These are phyloP conservation scores for Enteromius mattozi DNA, from an alignment of 2,797 vertebrate species.

Conservation along the genomic window DNA sequence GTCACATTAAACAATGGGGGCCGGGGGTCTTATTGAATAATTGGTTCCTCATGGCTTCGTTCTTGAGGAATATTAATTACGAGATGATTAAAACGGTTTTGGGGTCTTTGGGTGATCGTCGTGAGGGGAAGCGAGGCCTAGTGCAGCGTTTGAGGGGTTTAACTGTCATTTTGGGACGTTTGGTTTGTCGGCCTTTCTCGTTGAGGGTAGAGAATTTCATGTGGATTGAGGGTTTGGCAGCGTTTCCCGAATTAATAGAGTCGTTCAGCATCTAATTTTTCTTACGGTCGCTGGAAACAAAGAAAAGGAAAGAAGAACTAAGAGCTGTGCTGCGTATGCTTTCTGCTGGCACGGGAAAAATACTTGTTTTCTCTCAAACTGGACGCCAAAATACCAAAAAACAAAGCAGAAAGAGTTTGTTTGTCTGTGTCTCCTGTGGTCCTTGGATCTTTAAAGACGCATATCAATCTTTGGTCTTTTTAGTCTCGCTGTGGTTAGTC, in stretches of 20 bases:
- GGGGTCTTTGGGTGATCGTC: conserved; percentile 62
- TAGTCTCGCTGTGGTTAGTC: conserved; percentile 21
- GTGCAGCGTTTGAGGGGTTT: conserved; percentile 67
- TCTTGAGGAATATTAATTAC: conserved; percentile 79
- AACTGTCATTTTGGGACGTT: conserved; percentile 60
- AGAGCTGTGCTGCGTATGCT: conserved; percentile 52
- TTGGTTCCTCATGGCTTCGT: conserved; percentile 79
- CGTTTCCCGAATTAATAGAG: conserved; percentile 52
- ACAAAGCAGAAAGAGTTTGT: conserved; percentile 24
- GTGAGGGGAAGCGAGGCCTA: conserved; percentile 68
- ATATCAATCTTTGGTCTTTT: conserved; percentile 27
- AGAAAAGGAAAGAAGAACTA: conserved; percentile 27
- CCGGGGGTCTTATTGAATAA: conserved; percentile 76
- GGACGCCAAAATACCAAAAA: conserved; percentile 31
- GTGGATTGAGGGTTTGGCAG: conserved; percentile 47
- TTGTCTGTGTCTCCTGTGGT: conserved; percentile 39
- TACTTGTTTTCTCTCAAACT: conserved; percentile 30
- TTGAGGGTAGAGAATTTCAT: conserved; percentile 27
- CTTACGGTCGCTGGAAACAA: conserved; percentile 23
- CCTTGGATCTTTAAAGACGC: conserved; percentile 10
- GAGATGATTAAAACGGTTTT: conserved; percentile 71
- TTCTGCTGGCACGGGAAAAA: conserved; percentile 43
- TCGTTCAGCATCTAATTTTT: conserved; percentile 47
- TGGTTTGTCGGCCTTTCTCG: conserved; percentile 51
- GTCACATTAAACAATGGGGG: conserved; percentile 54